phyloP scores from a whole-genome alignment of 30 jellyfish, hydroid and myxozoan species.

The Nemopilema nomurai region DNA sequence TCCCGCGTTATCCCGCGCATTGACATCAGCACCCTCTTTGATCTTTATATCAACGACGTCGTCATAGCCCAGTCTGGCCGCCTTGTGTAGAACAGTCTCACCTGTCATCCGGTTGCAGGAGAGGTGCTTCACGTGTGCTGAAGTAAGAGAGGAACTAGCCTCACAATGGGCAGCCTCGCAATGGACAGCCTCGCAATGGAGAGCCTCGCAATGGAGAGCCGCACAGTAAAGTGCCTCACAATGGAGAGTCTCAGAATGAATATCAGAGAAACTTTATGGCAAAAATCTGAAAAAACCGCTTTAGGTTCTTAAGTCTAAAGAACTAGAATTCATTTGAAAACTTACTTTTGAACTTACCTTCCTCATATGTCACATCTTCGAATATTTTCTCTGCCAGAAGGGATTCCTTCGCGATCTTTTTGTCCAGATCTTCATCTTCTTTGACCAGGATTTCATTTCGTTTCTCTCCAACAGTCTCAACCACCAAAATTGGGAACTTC shows the following conservation, averaged over 20 bases:
- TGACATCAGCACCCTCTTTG: constrained; percentile 83
- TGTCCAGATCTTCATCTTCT: constrained; percentile 58
- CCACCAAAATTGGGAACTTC: constrained; percentile 76
- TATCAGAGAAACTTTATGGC: no score
- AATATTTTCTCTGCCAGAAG: constrained; percentile 45
- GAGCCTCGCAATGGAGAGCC: no score
- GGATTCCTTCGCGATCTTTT: constrained; percentile 60
- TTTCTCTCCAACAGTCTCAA: constrained; percentile 76
- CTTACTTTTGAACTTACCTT: constrained; percentile 51
- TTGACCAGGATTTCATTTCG: constrained; percentile 62
- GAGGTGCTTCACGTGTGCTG: constrained; percentile 48
- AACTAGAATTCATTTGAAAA: not conserved
- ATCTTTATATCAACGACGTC: constrained; percentile 72
- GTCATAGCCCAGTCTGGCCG: constrained; percentile 93
- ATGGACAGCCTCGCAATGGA: no score
- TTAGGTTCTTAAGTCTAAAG: no score
- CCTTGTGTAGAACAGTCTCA: constrained; percentile 94
- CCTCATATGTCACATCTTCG: constrained; percentile 32
- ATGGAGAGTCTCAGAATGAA: no score
- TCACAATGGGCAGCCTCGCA: no score
- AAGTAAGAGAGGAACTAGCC: no score
- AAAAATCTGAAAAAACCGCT: no score
- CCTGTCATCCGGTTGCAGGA: constrained; percentile 92
- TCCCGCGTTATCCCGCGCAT: constrained; percentile 96
- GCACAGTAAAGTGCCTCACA: no score